Evolutionary conservation across 2,113 vertebrate species (phyloP), one percentile per base, ranked within the genome.

Genomic region (Malurus melanocephalus): DNA sequence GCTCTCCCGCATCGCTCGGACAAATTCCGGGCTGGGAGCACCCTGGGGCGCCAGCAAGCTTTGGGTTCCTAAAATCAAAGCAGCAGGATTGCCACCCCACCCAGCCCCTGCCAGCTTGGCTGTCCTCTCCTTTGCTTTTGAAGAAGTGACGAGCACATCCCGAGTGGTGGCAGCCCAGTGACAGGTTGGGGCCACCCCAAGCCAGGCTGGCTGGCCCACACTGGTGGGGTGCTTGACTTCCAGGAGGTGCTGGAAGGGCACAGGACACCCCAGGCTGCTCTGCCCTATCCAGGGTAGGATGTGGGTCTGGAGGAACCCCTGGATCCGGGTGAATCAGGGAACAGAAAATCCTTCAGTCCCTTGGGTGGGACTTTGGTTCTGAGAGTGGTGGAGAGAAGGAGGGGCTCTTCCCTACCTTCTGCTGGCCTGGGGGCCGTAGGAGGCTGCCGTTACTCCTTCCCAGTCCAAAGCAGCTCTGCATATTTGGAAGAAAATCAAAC

Each of bases 401-500:
- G 17, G 51, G 32, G 62, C 79, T 66, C 42, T 56, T 38, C 26
- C 69, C 88, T n/a, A 1, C 61, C 48, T 78, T 72, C 20, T 0
- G 10, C 68, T 45, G 53, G 68, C 88, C 51, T 45, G 62, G 67
- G 61, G 42, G 78, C 75, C 0, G 20, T 2, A 57, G 48, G 79
- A 87, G 17, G 43, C 73, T 80, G 75, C 80, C 0, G 6, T 55
- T 33, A 2, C 59, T 85, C 73, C 71, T 40, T 83, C 85, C 68
- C 74, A 4, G 38, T 4, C 67, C 83, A 32, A 26, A 81, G 86
- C 86, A 56, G 79, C 85, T 87, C 88, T 89, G 92, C 64, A 43
- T 81, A 68, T 76, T 88, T 93, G 91, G 96, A 75, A 93, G 81
- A 52, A 88, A 92, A 74, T 24, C 78, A 89, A 67, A 51, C 78